Evolutionary conservation across 2,888 invertebrate genomes (phyloP).

Genomic region (Limulus polyphemus): DNA sequence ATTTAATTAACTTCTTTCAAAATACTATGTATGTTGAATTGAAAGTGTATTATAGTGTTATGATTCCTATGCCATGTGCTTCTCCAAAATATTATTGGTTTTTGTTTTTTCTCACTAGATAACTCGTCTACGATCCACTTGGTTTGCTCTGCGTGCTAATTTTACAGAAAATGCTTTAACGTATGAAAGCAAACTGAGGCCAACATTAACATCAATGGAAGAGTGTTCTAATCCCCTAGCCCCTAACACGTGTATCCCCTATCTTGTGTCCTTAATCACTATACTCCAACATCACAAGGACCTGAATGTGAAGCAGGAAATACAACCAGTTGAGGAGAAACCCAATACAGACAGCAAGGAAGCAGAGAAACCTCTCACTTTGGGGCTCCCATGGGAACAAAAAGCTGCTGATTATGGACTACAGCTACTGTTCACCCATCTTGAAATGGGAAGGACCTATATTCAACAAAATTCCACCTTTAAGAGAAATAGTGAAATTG

Average conservation of each 20-base stretch:
- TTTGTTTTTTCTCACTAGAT: too few species aligned
- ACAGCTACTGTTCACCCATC: constrained; percentile 62
- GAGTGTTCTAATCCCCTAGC: constrained; percentile 80
- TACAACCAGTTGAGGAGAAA: constrained; percentile 5
- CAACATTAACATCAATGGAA: constrained; percentile 73
- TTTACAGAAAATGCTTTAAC: constrained; percentile 79
- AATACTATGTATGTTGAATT: too few species aligned
- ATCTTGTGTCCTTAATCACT: constrained; percentile 56
- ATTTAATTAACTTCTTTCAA: too few species aligned
- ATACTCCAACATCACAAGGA: constrained; percentile 47
- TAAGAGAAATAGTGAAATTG: constrained; percentile 62
- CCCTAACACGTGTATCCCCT: constrained; percentile 81
- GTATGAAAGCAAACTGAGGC: constrained; percentile 79
- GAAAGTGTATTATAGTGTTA: too few species aligned
- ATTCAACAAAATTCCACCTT: constrained; percentile 48
- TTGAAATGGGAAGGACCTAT: constrained; percentile 55
- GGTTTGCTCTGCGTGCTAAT: constrained; percentile 72
- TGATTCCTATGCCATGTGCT: too few species aligned
- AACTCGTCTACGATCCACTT: constrained; percentile 56
- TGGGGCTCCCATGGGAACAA: constrained; percentile 32
- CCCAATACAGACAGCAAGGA: constrained; percentile 12
- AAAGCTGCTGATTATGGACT: constrained; percentile 62
- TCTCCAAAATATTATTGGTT: too few species aligned
- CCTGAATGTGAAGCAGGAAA: constrained; percentile 10
- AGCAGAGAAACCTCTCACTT: constrained; percentile 5